Evolutionary conservation across 2,888 invertebrate species (phyloP).

Genomic region (Caenorhabditis macrosperma): DNA sequence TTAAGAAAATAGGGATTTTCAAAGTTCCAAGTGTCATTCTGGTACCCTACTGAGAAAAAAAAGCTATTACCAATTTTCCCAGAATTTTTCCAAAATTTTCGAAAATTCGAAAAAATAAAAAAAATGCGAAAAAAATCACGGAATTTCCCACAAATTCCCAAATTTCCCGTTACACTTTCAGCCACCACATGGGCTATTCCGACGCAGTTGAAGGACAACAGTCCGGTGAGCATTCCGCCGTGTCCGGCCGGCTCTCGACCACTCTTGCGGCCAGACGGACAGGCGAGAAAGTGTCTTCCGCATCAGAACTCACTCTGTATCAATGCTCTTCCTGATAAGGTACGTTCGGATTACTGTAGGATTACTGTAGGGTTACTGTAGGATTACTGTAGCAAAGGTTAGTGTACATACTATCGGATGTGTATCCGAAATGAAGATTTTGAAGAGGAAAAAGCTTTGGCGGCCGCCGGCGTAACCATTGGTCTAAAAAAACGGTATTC

Average conservation of each 20-base stretch:
- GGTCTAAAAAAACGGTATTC: too few species aligned
- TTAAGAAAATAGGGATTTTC: too few species aligned
- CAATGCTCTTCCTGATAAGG: slow-evolving; percentile 77
- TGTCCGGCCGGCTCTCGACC: slow-evolving; percentile 70
- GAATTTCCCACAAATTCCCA: background rate
- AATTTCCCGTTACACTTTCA: slow-evolving; percentile 29
- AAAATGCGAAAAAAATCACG: too few species aligned
- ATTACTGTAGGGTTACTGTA: too few species aligned
- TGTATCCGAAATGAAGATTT: too few species aligned
- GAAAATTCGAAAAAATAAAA: too few species aligned
- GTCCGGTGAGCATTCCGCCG: slow-evolving; percentile 58
- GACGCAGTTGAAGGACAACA: slow-evolving; percentile 38
- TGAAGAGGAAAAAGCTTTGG: too few species aligned
- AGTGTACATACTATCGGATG: too few species aligned
- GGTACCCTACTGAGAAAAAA: too few species aligned
- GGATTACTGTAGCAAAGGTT: background rate
- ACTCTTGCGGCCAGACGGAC: slow-evolving; percentile 75
- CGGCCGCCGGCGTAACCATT: too few species aligned
- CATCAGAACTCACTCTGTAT: slow-evolving; percentile 79
- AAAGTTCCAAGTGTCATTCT: too few species aligned
- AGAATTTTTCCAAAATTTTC: too few species aligned
- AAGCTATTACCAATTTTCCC: background rate
- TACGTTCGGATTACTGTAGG: slow-evolving; percentile 19
- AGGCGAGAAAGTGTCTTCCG: slow-evolving; percentile 78
- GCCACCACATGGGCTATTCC: slow-evolving; percentile 25